phyloP scores from a whole-genome alignment of 2,888 invertebrate species.

The Myathropa florea region DNA sequence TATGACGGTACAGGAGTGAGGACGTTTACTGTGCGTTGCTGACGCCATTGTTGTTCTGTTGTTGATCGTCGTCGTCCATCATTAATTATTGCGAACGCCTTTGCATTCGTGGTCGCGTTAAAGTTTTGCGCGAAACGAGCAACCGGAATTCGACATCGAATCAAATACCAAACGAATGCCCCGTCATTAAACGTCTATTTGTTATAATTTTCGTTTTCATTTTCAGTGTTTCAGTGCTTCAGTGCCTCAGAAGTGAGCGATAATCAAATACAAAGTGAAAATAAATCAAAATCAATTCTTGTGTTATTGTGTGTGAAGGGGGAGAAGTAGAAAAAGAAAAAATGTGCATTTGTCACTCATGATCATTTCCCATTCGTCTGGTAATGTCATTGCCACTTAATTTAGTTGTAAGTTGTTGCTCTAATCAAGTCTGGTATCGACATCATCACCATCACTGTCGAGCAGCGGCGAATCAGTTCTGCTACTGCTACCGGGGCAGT shows the following conservation, averaged over 20 bases:
- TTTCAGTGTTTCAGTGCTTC: not conserved
- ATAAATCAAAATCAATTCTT: not conserved
- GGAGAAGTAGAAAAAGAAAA: conserved; percentile 9
- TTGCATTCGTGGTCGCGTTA: not conserved
- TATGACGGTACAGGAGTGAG: not conserved
- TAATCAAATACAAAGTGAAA: conserved; percentile 26
- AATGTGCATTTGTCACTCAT: conserved; percentile 16
- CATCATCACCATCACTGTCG: conserved; percentile 40
- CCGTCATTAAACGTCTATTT: conserved; percentile 3
- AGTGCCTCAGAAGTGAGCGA: conserved; percentile 11
- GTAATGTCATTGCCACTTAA: conserved; percentile 56
- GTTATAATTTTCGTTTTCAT: not conserved
- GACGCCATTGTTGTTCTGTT: conserved; percentile 4
- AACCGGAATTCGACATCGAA: conserved; percentile 12
- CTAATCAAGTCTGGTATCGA: conserved; percentile 43
- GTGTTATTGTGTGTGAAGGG: conserved; percentile 18
- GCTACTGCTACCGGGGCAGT: conserved; percentile 56
- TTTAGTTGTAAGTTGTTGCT: conserved; percentile 28
- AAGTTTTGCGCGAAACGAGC: not conserved
- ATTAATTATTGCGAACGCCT: conserved; percentile 35
- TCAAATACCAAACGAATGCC: not conserved
- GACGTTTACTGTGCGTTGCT: not conserved
- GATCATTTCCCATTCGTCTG: conserved; percentile 20
- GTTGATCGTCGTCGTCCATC: conserved; percentile 30
- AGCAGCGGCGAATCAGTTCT: conserved; percentile 32